These are phyloP conservation scores for Spea multiplicata DNA, from an alignment of 2,113 vertebrate genomes.

Conservation along the genomic window DNA sequence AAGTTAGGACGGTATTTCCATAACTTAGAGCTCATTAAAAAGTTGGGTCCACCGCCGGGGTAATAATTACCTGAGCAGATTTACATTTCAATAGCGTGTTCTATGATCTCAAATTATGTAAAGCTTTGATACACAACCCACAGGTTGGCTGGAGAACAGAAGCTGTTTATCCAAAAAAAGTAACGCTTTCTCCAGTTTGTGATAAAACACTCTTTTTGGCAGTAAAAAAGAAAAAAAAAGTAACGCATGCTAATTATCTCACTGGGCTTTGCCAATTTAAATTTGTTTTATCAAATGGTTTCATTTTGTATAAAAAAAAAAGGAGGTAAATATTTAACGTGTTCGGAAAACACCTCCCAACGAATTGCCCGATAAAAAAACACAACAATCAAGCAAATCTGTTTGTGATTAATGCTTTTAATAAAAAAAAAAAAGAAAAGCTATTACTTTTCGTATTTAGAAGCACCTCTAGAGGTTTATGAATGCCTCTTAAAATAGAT, in stretches of 20 bases:
- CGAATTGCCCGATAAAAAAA: constrained; percentile 3
- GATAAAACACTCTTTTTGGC: constrained; percentile 32
- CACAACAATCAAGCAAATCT: not conserved
- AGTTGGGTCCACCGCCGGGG: too few relatives aligned
- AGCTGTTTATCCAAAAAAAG: constrained; percentile 30
- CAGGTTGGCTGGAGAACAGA: constrained; percentile 2
- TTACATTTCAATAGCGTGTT: too few relatives aligned
- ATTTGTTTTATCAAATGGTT: constrained; percentile 36
- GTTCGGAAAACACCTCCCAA: not conserved
- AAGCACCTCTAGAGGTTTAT: too few relatives aligned
- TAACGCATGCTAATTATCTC: constrained; percentile 34
- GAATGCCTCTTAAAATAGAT: too few relatives aligned
- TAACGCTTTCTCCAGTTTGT: not conserved
- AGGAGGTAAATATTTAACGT: constrained; percentile 34
- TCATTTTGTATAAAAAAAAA: constrained; percentile 24
- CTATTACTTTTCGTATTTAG: too few relatives aligned
- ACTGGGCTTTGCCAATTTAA: constrained; percentile 21
- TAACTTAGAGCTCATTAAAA: too few relatives aligned
- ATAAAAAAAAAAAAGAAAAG: too few relatives aligned
- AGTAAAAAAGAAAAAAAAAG: constrained; percentile 6
- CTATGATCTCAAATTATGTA: too few relatives aligned
- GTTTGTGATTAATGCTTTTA: too few relatives aligned
- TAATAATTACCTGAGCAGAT: too few relatives aligned
- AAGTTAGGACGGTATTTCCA: too few relatives aligned
- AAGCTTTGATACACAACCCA: not conserved